Evolutionary conservation across 2,797 vertebrate genomes (phyloP), one percentile per base, ranked within the genome.

Genomic region (Oceanodroma leucorhoa): DNA sequence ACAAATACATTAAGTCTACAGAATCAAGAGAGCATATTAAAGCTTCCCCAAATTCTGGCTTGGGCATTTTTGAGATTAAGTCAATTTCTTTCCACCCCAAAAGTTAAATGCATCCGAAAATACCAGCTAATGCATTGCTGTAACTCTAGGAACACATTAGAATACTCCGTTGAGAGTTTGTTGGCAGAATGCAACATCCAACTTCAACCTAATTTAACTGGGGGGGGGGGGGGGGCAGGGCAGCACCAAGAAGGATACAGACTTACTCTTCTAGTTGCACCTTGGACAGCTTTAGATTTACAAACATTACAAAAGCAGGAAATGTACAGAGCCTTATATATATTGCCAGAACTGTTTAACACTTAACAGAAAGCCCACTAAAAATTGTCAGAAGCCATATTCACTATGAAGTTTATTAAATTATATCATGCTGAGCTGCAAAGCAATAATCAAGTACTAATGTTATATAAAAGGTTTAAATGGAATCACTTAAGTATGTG

Each of bases 41-140:
- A 88, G 27, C 45, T 61, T 71, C 18, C 24, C 27, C 41, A 82
- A 69, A 69, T 54, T 72, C 45, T 83, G 32, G 40, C 43, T 81
- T 19, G 72, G 16, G 27, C 27, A 43, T 38, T 93, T 92, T 51
- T 80, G 32, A 85, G 54, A 55, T 41, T 8, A 82, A 91, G 48
- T 43, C 65, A 20, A 72, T 78, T 94, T 75, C 70, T 41, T 89
- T 69, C 73, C n/a, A 89, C 17, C 23, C 50, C 51, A 60, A 75
- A 88, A 83, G 55, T 77, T 62, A 90, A 95, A 79, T 66, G 70
- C 70, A 62, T 87, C 67, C 90, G 88, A 77, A 94, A 79, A 80
- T 5, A 77, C 6, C 38, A 30, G 9, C 88, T 95, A 90, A 92
- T 84, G 64, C 80, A 76, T 5, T 82, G 38, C 34, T 79, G 48